Evolutionary conservation across 1,140 invertebrate genomes (phyloP).

Genomic region (Homalodisca vitripennis): DNA sequence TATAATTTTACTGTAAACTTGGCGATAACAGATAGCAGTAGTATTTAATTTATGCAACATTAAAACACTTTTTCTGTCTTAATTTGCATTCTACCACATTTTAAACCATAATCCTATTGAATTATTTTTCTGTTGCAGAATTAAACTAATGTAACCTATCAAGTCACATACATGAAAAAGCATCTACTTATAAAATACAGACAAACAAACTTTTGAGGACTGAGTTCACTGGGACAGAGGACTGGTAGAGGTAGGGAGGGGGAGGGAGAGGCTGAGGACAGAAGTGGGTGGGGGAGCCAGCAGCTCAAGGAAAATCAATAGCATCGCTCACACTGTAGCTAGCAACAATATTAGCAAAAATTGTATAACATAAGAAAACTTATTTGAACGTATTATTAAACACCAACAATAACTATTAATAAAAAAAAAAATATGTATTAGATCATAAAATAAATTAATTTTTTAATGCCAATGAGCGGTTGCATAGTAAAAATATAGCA

Average conservation of each 20-base stretch:
- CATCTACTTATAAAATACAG: neutral
- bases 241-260: neutral
- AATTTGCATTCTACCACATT: too few species aligned
- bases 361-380: neutral
- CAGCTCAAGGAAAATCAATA: neutral
- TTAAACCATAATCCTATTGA: too few species aligned
- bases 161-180: too few species aligned
- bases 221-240: neutral
- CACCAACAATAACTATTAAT: neutral
- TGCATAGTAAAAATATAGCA: too few species aligned
- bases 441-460: neutral
- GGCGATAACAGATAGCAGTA: too few species aligned
- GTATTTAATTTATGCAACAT: too few species aligned
- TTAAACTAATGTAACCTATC: too few species aligned
- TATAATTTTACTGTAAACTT: too few species aligned
- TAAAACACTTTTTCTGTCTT: too few species aligned
- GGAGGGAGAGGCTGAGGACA: neutral
- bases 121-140: too few species aligned
- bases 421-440: neutral
- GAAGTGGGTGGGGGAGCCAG: neutral
- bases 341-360: neutral
- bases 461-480: too few species aligned
- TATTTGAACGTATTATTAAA: neutral
- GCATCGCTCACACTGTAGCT: neutral
- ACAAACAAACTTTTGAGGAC: neutral